phyloP scores from a whole-genome alignment of 1,140 invertebrate species.

The Trypoxylus dichotomus region DNA sequence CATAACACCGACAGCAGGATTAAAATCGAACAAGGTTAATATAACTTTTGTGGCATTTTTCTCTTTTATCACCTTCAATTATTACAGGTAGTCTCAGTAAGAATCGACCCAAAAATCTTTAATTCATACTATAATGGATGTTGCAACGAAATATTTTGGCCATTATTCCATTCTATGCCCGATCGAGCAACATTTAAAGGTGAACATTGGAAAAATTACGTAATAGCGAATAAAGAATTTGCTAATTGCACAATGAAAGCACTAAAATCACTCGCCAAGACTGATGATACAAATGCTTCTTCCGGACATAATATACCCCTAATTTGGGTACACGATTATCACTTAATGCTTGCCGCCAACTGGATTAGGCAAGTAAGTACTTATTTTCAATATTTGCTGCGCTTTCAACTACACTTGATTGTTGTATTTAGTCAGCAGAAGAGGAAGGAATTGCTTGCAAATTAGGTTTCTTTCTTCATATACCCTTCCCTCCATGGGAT shows the following conservation, averaged over 20 bases:
- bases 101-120: conserved; percentile 72
- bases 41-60: neutral
- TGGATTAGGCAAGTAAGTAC: conserved; percentile 74
- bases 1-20: conserved; percentile 80
- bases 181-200: conserved; percentile 62
- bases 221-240: conserved; percentile 79
- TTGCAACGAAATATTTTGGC: conserved; percentile 91
- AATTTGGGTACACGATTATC: conserved; percentile 92
- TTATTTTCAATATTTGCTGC: neutral
- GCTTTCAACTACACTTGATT: neutral
- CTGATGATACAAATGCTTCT: conserved; percentile 29
- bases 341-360: conserved; percentile 87
- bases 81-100: conserved; percentile 76
- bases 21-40: conserved; percentile 76
- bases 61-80: neutral
- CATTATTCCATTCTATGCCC: conserved; percentile 89
- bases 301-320: conserved; percentile 66
- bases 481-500: conserved; percentile 91
- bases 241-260: conserved; percentile 78
- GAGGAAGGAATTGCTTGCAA: conserved; percentile 77
- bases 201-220: conserved; percentile 83
- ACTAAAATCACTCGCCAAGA: conserved; percentile 64
- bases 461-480: conserved; percentile 88
- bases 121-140: conserved; percentile 90
- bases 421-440: conserved; percentile 59